These are phyloP conservation scores for Philonicus albiceps DNA, from an alignment of 2,888 invertebrate genomes.

Conservation along the genomic window DNA sequence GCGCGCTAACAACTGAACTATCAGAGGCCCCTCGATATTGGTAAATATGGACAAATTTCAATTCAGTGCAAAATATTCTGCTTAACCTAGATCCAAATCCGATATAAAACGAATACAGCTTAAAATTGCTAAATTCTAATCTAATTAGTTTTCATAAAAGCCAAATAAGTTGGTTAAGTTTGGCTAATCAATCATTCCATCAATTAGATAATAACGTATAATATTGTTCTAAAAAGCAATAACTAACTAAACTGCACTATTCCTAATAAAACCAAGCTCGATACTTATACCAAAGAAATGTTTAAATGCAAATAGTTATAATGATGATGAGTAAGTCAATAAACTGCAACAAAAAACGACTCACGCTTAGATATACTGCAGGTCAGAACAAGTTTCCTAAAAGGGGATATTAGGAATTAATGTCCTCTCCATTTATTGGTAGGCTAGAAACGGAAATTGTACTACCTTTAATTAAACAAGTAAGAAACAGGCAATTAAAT, in stretches of 20 bases:
- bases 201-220: no score
- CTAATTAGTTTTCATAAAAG: no score
- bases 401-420: neutral
- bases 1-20: no score
- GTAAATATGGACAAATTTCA: no score
- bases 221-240: no score
- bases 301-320: neutral
- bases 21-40: no score
- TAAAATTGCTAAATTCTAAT: no score
- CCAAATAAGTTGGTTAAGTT: no score
- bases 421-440: neutral
- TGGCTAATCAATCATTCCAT: no score
- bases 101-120: no score
- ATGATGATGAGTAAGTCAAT: neutral
- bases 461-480: neutral
- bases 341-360: neutral
- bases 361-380: neutral
- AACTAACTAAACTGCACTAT: neutral
- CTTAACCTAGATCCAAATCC: no score
- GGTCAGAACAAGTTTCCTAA: neutral
- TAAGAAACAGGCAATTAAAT: neutral
- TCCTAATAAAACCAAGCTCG: neutral
- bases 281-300: neutral
- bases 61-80: no score
- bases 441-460: neutral